Evolutionary conservation across 2,888 invertebrate genomes (phyloP).

Genomic region (Pyrocoelia pectoralis): DNA sequence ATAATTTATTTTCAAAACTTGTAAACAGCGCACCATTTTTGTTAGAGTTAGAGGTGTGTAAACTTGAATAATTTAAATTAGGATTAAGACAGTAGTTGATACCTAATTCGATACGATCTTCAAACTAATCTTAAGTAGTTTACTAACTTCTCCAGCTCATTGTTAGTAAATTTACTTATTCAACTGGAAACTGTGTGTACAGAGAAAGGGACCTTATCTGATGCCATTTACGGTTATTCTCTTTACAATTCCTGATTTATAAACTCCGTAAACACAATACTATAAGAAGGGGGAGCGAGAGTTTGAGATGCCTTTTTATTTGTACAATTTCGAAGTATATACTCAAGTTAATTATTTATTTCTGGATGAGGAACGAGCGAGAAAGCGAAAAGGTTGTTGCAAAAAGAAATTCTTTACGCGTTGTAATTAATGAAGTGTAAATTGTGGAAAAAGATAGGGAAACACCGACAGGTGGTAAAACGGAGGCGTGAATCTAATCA

Average conservation of each 20-base stretch:
- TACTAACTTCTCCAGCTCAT: constrained; percentile 29
- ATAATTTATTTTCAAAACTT: too few relatives aligned
- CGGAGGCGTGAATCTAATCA: constrained; percentile 40
- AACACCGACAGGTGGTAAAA: constrained; percentile 34
- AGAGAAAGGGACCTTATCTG: constrained; percentile 9
- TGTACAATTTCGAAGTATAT: background rate
- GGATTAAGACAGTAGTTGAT: constrained; percentile 34
- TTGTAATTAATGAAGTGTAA: constrained; percentile 30
- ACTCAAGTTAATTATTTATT: background rate
- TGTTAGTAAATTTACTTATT: constrained; percentile 36
- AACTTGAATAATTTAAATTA: constrained; percentile 34
- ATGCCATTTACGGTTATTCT: constrained; percentile 17
- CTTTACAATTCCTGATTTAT: constrained; percentile 14
- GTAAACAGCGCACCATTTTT: too few relatives aligned
- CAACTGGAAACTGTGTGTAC: constrained; percentile 20
- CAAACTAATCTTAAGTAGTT: constrained; percentile 33
- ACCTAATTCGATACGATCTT: constrained; percentile 35
- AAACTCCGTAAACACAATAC: constrained; percentile 5
- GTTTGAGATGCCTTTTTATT: background rate
- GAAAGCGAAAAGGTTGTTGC: background rate
- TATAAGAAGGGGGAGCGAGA: background rate
- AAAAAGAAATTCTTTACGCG: background rate
- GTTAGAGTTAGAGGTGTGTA: too few relatives aligned
- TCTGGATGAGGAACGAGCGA: background rate
- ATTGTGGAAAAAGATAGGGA: constrained; percentile 28